A percentile compares a stretch with the other conserved stretches of the same genome.
These are phyloP conservation scores for Biston stratarius DNA, from an alignment of 2,888 invertebrate genomes.

Conservation along the genomic window DNA sequence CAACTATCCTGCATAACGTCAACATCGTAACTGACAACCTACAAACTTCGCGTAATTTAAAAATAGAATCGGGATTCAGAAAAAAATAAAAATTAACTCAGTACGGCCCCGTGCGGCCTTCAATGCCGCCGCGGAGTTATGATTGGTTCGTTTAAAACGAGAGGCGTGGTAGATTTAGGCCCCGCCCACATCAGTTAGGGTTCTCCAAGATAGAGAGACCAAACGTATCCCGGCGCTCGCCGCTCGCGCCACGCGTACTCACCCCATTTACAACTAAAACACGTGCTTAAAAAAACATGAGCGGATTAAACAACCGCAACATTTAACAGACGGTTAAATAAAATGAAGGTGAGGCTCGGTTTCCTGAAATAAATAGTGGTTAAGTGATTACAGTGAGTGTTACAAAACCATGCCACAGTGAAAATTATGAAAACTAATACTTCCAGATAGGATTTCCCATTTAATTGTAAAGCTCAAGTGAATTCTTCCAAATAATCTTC, in stretches of 20 bases:
- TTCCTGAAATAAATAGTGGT: constrained; percentile 40
- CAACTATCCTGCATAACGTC: constrained; percentile 66
- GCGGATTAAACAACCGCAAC: constrained; percentile 34
- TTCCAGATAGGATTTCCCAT: constrained; percentile 60
- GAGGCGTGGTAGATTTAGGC: constrained; percentile 69
- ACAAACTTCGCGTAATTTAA: constrained; percentile 62
- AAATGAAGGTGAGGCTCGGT: constrained; percentile 36
- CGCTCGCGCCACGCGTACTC: constrained; percentile 78
- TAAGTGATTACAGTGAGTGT: constrained; percentile 66
- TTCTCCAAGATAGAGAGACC: constrained; percentile 67
- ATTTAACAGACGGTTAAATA: constrained; percentile 30
- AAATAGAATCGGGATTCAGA: constrained; percentile 72
- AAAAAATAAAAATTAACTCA: constrained; percentile 77
- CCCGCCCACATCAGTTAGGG: constrained; percentile 78
- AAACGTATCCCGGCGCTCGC: constrained; percentile 83
- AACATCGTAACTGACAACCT: constrained; percentile 72
- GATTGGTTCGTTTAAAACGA: constrained; percentile 65
- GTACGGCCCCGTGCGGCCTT: constrained; percentile 81
- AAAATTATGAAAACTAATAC: constrained; percentile 48
- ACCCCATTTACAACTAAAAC: constrained; percentile 58
- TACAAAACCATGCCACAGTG: constrained; percentile 52
- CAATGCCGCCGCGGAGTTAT: constrained; percentile 61
- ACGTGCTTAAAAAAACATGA: constrained; percentile 59
- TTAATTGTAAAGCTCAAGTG: constrained; percentile 52
- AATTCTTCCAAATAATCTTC: constrained; percentile 48